phyloP scores from a whole-genome alignment of 2,797 vertebrate genomes.

The Fistularia commersonii region DNA sequence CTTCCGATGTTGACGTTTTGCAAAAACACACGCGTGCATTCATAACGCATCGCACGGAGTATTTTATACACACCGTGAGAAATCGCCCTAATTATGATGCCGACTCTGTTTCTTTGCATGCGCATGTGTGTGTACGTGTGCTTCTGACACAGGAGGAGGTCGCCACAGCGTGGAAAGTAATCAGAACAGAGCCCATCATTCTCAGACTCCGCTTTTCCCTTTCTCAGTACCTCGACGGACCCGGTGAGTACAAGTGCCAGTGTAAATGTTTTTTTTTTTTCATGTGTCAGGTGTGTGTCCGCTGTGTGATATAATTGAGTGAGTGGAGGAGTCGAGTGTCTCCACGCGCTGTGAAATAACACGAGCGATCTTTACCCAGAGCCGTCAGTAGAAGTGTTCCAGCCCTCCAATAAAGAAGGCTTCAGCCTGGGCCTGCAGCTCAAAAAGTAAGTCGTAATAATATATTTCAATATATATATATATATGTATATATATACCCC shows the following conservation, averaged over 20 bases:
- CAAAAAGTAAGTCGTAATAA: slow-evolving; percentile 86
- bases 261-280: slow-evolving; percentile 58
- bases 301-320: slow-evolving; percentile 31
- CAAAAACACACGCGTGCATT: slow-evolving; percentile 43
- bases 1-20: slow-evolving; percentile 44
- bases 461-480: not conserved
- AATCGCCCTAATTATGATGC: slow-evolving; percentile 57
- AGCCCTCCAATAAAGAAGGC: slow-evolving; percentile 96
- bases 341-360: slow-evolving; percentile 38
- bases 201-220: slow-evolving; percentile 96
- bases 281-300: slow-evolving; percentile 54
- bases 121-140: slow-evolving; percentile 47
- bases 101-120: slow-evolving; percentile 54
- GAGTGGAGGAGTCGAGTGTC: slow-evolving; percentile 21
- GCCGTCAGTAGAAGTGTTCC: slow-evolving; percentile 96
- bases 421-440: slow-evolving; percentile 95
- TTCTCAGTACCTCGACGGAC: slow-evolving; percentile 98
- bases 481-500: too few species aligned
- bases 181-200: slow-evolving; percentile 94
- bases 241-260: slow-evolving; percentile 81
- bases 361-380: slow-evolving; percentile 74
- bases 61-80: slow-evolving; percentile 52
- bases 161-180: slow-evolving; percentile 98
- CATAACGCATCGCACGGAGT: slow-evolving; percentile 44
- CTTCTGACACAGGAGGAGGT: slow-evolving; percentile 89